Base-by-base conservation (phyloP, 2,797 vertebrate species). In the Cacajao melanocephalus region DNA sequence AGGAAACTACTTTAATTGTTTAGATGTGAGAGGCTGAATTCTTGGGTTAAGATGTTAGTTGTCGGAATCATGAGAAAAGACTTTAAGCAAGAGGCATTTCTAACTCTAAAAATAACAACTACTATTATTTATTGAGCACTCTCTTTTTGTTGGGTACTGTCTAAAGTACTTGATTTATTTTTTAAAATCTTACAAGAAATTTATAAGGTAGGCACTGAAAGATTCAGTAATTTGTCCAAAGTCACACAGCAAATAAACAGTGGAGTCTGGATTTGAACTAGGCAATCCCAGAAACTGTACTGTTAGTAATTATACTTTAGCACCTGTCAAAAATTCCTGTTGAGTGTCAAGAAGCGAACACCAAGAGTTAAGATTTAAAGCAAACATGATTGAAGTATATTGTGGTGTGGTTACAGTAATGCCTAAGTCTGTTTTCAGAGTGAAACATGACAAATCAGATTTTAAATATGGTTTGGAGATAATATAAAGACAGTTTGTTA, bases 401-500 rank as follows among this genome's bases (percentile, higher is more conserved):
- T 70, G 14, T 93, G 19, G 55, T 85, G 22, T 55, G 41, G 28
- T 82, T 93, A 55, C 10, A 91, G 48, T 39, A 86, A 36, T 72
- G 50, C 20, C 64, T 84, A 72, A 17, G 28, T 88, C 81, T 97
- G 46, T 24, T 79, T 96, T 70, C 36, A 61, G 46, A 50, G 46
- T 86, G 15, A 92, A 87, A 94, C 90, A 67, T 79, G n/a, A 90
- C 39, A 55, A 79, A 70, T 96, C 75, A 50, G 64, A 55, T 94
- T 90, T 89, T 89, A 72, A 75, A 80, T 80, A 12, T 93, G 52
- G 20, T 94, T 95, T 92, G 19, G 78, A 93, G 36, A 36, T 88
- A 92, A 92, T n/a, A 90, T 70, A 41, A 80, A 52, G 61, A 20
- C 48, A 95, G 89, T 95, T 87, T 92, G 70, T 81, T 95, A 36